phyloP scores from a whole-genome alignment of 2,888 invertebrate species.

The Drosophila mimetica region DNA sequence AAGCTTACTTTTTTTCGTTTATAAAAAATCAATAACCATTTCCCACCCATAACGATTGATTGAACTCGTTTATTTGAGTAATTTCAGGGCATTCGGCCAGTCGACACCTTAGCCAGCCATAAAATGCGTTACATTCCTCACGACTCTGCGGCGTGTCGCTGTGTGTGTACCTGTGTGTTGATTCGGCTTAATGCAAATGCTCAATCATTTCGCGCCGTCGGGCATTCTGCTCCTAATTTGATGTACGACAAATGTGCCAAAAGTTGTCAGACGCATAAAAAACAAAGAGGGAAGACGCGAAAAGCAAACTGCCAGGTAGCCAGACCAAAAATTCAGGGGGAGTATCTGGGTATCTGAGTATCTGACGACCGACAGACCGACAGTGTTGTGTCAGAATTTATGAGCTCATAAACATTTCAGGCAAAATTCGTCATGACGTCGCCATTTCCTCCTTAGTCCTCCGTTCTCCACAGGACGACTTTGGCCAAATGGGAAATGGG shows the following conservation, averaged over 20 bases:
- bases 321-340: not conserved
- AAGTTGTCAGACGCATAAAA: slow-evolving; percentile 61
- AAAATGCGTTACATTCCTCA: slow-evolving; percentile 16
- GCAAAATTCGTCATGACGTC: slow-evolving; percentile 63
- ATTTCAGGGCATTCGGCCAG: slow-evolving; percentile 16
- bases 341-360: slow-evolving; percentile 6
- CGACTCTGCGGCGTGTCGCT: slow-evolving; percentile 16
- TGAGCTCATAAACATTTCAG: slow-evolving; percentile 76
- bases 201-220: slow-evolving; percentile 61
- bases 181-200: slow-evolving; percentile 54
- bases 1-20: not conserved
- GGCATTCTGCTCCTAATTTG: slow-evolving; percentile 49
- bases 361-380: slow-evolving; percentile 11
- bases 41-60: not conserved
- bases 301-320: slow-evolving; percentile 30
- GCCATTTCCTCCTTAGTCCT: slow-evolving; percentile 20
- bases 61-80: not conserved
- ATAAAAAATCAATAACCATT: not conserved
- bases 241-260: slow-evolving; percentile 71
- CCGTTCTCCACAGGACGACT: slow-evolving; percentile 16
- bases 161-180: slow-evolving; percentile 33
- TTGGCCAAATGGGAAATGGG: slow-evolving; percentile 13
- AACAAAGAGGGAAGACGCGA: slow-evolving; percentile 29
- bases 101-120: slow-evolving; percentile 1
- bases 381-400: slow-evolving; percentile 64